A percentile compares a stretch with the other conserved stretches of the same genome.
phyloP scores from a whole-genome alignment of 1,140 invertebrate genomes.

The Theocolax elegans region DNA sequence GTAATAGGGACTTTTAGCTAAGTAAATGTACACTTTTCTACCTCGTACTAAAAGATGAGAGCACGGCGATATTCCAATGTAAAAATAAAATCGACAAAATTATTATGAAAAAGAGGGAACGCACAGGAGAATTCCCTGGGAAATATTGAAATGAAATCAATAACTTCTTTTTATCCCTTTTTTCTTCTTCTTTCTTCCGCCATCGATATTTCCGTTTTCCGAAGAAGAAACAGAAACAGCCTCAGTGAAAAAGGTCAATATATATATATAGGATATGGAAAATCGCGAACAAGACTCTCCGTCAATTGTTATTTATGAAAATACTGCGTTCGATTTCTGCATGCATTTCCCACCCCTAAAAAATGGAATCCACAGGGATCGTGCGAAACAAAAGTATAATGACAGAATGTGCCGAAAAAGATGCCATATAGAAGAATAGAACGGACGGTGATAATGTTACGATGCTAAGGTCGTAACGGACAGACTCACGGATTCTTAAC shows the following conservation, averaged over 20 bases:
- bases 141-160: constrained; percentile 47
- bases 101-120: too few relatives aligned
- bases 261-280: not conserved
- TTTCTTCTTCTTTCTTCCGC: not conserved
- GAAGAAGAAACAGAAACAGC: too few relatives aligned
- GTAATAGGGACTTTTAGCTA: too few relatives aligned
- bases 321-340: not conserved
- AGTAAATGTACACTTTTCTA: too few relatives aligned
- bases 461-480: not conserved
- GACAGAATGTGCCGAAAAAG: not conserved
- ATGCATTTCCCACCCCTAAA: not conserved
- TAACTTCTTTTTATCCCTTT: not conserved
- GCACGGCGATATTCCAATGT: too few relatives aligned
- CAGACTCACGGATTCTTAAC: constrained; percentile 4
- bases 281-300: not conserved
- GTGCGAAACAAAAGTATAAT: constrained; percentile 7
- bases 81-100: too few relatives aligned
- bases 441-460: constrained; percentile 15
- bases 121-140: too few relatives aligned
- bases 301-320: constrained; percentile 25
- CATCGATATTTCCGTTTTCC: constrained; percentile 22
- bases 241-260: constrained; percentile 6
- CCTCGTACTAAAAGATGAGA: too few relatives aligned
- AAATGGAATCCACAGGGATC: not conserved
- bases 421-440: too few relatives aligned